These are phyloP conservation scores for Chrysaora quinquecirrha DNA, from an alignment of 30 jellyfish, hydroid and myxozoan genomes.

Conservation along the genomic window DNA sequence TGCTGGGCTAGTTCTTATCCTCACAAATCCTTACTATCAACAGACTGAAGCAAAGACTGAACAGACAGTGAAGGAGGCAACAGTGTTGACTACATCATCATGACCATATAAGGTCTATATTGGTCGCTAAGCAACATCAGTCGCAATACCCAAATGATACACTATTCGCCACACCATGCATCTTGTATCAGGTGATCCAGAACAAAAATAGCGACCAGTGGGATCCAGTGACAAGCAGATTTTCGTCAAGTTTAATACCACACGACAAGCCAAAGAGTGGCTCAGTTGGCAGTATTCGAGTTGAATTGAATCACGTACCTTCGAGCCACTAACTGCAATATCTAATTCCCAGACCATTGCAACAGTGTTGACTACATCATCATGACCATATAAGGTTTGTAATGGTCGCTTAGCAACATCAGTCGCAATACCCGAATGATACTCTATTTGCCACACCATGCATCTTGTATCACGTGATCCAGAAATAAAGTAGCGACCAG, in stretches of 20 bases:
- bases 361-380: slow-evolving; percentile 79
- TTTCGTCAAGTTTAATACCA: too few species aligned
- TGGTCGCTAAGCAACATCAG: slow-evolving; percentile 72
- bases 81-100: slow-evolving; percentile 80
- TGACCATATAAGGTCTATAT: slow-evolving; percentile 89
- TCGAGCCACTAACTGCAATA: slow-evolving; percentile 93
- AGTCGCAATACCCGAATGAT: slow-evolving; percentile 69
- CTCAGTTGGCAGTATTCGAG: too few species aligned
- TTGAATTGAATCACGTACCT: slow-evolving; percentile 83
- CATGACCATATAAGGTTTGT: slow-evolving; percentile 92
- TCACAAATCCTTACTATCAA: too few species aligned
- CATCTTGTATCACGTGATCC: slow-evolving; percentile 92
- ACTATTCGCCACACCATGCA: slow-evolving; percentile 83
- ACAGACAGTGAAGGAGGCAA: too few species aligned
- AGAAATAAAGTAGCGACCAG: slow-evolving; percentile 84
- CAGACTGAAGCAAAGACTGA: too few species aligned
- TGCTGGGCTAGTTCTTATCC: too few species aligned
- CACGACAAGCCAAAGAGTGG: too few species aligned
- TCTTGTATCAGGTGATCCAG: slow-evolving; percentile 92
- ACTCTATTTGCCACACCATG: slow-evolving; percentile 81
- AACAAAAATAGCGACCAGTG: slow-evolving; percentile 75
- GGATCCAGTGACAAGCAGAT: slow-evolving; percentile 88
- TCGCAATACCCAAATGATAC: slow-evolving; percentile 64
- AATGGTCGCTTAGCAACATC: slow-evolving; percentile 74
- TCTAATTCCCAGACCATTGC: slow-evolving; percentile 91